Evolutionary conservation across 2,113 vertebrate species (phyloP).

Genomic region (Vimba vimba): DNA sequence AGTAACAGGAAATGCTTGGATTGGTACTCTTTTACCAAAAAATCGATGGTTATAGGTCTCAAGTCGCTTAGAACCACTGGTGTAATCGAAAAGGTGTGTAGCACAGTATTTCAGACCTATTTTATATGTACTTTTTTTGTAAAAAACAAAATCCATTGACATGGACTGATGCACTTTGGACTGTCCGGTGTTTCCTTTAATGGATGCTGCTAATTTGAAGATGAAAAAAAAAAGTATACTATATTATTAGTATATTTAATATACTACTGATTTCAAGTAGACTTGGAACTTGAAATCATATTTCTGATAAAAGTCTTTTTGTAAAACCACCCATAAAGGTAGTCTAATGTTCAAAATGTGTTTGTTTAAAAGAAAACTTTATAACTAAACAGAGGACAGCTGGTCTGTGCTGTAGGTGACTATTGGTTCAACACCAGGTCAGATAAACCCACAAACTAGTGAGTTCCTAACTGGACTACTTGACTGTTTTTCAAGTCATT

Average conservation of each 20-base stretch:
- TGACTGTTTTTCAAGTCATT: not conserved
- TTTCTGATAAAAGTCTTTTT: slow-evolving; percentile 1
- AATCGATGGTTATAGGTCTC: not conserved
- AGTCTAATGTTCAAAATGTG: not conserved
- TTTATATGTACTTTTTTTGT: not conserved
- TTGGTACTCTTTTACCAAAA: slow-evolving; percentile 1
- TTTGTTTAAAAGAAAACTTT: not conserved
- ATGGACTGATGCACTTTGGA: slow-evolving; percentile 3
- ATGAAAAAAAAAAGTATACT: not conserved
- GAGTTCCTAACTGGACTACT: too few relatives aligned
- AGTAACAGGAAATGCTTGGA: not conserved
- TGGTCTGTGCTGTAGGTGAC: not conserved
- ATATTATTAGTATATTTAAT: not conserved
- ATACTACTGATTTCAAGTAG: not conserved
- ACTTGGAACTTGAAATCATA: not conserved
- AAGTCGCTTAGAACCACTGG: not conserved
- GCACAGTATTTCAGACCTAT: not conserved
- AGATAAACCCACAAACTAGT: not conserved
- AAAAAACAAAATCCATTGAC: not conserved
- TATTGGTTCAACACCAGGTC: not conserved
- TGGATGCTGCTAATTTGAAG: not conserved
- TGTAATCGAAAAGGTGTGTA: not conserved
- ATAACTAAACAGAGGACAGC: not conserved
- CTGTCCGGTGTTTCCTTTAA: not conserved
- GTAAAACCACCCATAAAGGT: not conserved